These are phyloP conservation scores for Mustela lutreola DNA, from an alignment of 2,113 vertebrate species.

Conservation along the genomic window DNA sequence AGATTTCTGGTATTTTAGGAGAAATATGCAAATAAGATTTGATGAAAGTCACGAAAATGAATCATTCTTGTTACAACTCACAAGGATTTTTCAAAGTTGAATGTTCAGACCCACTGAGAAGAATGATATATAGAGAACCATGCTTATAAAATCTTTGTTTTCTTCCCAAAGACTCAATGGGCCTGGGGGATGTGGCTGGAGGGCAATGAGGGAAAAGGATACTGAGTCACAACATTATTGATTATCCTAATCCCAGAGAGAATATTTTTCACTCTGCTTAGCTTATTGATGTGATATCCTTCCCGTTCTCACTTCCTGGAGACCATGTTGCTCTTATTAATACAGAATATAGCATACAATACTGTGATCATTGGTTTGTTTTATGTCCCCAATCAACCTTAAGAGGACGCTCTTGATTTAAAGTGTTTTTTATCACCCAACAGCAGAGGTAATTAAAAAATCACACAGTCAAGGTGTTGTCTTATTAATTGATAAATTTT, in stretches of 20 bases:
- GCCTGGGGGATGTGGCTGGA: rapidly evolving
- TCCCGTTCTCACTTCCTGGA: neutral
- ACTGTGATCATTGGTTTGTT: neutral
- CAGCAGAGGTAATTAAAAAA: neutral
- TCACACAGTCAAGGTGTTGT: neutral
- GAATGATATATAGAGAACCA: neutral
- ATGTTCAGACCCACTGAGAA: neutral
- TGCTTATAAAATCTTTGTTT: neutral
- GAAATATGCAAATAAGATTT: neutral
- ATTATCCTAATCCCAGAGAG: neutral
- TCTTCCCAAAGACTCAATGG: neutral
- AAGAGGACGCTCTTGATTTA: neutral
- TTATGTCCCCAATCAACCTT: neutral
- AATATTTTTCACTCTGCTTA: neutral
- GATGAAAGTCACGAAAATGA: neutral
- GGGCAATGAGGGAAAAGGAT: neutral
- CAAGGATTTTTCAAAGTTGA: neutral
- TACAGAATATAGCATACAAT: neutral
- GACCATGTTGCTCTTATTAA: neutral
- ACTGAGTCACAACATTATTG: rapidly evolving
- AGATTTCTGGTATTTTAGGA: neutral
- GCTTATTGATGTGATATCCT: rapidly evolving
- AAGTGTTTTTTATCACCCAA: neutral
- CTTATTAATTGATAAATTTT: constrained; percentile 1
- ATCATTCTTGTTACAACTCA: neutral